Conservation (phyloP, 2,888 invertebrate genomes). For the Tineola bisselliella region DNA sequence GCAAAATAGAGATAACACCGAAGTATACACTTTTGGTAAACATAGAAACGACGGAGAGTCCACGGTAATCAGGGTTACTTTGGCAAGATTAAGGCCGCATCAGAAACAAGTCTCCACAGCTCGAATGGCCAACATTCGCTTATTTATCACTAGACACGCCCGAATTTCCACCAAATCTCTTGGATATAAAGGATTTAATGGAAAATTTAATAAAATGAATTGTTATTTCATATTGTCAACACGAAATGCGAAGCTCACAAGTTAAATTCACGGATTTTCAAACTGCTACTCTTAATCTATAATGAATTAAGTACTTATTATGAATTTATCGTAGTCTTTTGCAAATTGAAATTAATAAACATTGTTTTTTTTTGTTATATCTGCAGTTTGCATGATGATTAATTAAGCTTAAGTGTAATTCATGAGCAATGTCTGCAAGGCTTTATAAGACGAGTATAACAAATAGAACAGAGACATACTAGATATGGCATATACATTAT, state of each 20-base stretch:
- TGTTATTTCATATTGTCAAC: slow-evolving; percentile 10
- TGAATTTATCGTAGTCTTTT: not conserved
- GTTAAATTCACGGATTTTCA: slow-evolving; percentile 8
- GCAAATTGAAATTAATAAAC: no score
- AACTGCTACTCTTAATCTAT: slow-evolving; percentile 10
- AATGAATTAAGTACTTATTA: not conserved
- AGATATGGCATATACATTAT: no score
- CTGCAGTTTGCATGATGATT: no score
- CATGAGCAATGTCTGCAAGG: no score
- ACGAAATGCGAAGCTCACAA: slow-evolving; percentile 12
- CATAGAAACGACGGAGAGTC: not conserved
- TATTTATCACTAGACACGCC: slow-evolving; percentile 19
- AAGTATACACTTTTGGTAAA: not conserved
- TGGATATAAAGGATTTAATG: slow-evolving; percentile 16
- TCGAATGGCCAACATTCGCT: slow-evolving; percentile 18
- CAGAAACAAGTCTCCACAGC: not conserved
- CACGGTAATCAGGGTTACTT: slow-evolving; percentile 10
- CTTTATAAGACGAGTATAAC: no score
- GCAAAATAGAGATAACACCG: not conserved
- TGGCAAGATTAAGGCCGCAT: slow-evolving; percentile 8
- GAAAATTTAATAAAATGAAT: slow-evolving; percentile 13
- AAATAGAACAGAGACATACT: no score
- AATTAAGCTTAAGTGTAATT: no score
- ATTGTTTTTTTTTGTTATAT: no score
- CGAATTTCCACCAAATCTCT: slow-evolving; percentile 13